Base-by-base conservation (phyloP, 2,113 vertebrate genomes). In the Ursus arctos region DNA sequence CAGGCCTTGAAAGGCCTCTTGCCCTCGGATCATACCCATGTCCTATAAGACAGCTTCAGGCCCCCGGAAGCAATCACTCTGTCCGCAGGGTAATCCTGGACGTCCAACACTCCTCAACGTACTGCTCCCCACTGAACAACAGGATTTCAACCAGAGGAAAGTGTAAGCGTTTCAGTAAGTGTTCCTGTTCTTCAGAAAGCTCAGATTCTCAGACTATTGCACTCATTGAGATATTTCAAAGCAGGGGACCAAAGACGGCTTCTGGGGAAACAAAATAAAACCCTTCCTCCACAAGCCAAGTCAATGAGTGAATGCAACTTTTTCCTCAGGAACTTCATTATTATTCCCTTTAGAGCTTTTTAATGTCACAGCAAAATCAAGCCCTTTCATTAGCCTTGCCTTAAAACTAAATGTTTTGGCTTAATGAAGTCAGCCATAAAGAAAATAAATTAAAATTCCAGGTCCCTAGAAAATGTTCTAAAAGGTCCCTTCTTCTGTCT, bases 351-450 rank as follows among this genome's bases (percentile, higher is more conserved):
- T 31, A 19, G 26, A 79, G 13, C 36, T 72, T 79, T 80, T 49
- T 21, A n/a, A 91, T 57, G 49, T 87, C 31, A 26, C 47, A 74
- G 24, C 24, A 76, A 87, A 91, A 33, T 61, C 71, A 65, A 65
- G 12, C 12, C 7, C 57, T 92, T 63, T 63, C 40, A 51, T 51
- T 69, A 61, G 43, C 55, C 18, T 71, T 47, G 79, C 63, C 47
- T 94, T 74, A 47, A 47, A 91, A 49, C 9, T 76, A 61, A 59
- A 72, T 82, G 13, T 77, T 90, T 85, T 72, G 53, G 10, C 55
- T 55, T 31, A 53, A 3, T 90, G 53, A 71, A 14, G 2, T 85
- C 53, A 83, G 33, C 76, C 24, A 71, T 36, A 47, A 55, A 49
- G 59, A 71, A 86, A 86, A 61, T 61, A 36, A 80, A 59, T 49